Evolutionary conservation across 2,888 invertebrate genomes (phyloP).

Genomic region (Cheilosia variabilis): DNA sequence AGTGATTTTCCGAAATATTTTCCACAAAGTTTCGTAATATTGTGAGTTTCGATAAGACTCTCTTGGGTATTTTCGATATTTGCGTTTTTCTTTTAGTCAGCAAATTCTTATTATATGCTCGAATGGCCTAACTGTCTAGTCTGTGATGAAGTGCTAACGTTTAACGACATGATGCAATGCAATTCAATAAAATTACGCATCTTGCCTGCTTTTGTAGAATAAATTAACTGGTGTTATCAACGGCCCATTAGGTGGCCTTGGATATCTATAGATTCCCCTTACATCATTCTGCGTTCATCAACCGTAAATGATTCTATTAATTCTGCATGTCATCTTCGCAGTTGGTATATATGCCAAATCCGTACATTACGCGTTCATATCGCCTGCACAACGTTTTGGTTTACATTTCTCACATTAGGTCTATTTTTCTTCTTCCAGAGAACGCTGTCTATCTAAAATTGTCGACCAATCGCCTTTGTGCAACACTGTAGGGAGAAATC

Average conservation of each 20-base stretch:
- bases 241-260: slow-evolving; percentile 26
- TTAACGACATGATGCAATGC: slow-evolving; percentile 52
- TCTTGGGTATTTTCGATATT: slow-evolving; percentile 7
- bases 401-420: too few relatives aligned
- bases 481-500: slow-evolving; percentile 4
- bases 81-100: slow-evolving; percentile 1
- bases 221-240: slow-evolving; percentile 2
- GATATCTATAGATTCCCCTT: slow-evolving; percentile 22
- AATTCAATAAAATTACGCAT: slow-evolving; percentile 18
- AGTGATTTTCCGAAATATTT: slow-evolving; percentile 19
- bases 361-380: too few relatives aligned
- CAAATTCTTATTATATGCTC: slow-evolving; percentile 13
- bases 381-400: too few relatives aligned
- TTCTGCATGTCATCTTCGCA: not conserved
- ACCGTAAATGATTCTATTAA: slow-evolving; percentile 1
- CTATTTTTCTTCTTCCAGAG: slow-evolving; percentile 26
- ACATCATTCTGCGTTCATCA: slow-evolving; percentile 25
- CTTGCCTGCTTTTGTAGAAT: not conserved
- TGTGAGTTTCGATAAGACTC: slow-evolving; percentile 1
- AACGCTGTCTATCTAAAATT: slow-evolving; percentile 9
- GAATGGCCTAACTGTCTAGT: slow-evolving; percentile 18
- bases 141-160: not conserved
- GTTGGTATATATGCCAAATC: not conserved
- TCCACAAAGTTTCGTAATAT: slow-evolving; percentile 39
- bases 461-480: slow-evolving; percentile 15